phyloP scores from a whole-genome alignment of 2,888 invertebrate genomes.

The Rotaria macrura region DNA sequence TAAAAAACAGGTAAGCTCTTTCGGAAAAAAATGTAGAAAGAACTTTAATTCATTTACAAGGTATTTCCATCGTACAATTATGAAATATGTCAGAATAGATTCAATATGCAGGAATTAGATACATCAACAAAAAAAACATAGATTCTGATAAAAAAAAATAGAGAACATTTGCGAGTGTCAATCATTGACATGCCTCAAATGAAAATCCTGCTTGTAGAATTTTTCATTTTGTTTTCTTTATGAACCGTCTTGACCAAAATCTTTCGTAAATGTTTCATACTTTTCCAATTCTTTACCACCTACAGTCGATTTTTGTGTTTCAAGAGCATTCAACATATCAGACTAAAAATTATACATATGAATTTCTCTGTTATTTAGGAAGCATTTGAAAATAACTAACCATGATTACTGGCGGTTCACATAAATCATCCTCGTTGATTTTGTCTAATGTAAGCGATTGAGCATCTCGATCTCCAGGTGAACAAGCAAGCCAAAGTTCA shows the following conservation, averaged over 20 bases:
- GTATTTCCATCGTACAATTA: no score
- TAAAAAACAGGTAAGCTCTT: no score
- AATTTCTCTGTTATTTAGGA: neutral
- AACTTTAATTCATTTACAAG: no score
- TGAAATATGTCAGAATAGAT: no score
- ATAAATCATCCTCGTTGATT: constrained; percentile 82
- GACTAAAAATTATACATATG: neutral
- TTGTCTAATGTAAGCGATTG: constrained; percentile 95
- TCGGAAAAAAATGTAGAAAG: no score
- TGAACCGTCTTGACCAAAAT: constrained; percentile 89
- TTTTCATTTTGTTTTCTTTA: no score
- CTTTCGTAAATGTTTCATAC: constrained; percentile 83
- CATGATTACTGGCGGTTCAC: constrained; percentile 87
- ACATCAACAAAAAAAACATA: no score
- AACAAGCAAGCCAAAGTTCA: constrained; percentile 83
- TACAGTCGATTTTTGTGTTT: constrained; percentile 89
- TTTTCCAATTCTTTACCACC: constrained; percentile 87
- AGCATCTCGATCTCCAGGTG: constrained; percentile 84
- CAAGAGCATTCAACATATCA: constrained; percentile 51
- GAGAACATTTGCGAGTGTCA: no score
- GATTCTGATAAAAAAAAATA: no score
- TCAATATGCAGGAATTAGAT: no score
- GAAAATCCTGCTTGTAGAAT: no score
- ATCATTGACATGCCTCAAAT: no score
- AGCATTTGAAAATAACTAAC: constrained; percentile 52